phyloP scores from a whole-genome alignment of 2,113 vertebrate species.

The Otolemur garnettii region DNA sequence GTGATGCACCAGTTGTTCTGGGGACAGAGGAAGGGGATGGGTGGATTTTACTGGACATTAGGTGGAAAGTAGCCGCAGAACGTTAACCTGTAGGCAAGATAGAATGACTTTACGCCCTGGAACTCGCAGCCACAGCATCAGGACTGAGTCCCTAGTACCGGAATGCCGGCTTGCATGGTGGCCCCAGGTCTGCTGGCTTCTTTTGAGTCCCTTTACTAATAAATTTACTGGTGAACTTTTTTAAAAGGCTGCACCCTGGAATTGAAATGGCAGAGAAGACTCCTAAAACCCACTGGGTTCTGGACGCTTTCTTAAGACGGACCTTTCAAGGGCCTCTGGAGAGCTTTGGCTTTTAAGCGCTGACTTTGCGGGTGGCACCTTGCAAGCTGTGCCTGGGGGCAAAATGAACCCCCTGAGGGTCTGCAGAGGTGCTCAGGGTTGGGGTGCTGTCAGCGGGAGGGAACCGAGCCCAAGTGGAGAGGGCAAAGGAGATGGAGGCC shows the following conservation, averaged over 20 bases:
- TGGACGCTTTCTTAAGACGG: neutral
- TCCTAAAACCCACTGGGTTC: neutral
- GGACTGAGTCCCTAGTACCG: neutral
- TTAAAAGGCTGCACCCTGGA: neutral
- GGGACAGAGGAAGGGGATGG: accelerated
- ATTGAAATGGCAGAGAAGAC: neutral
- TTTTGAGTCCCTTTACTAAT: too few species aligned
- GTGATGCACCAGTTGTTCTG: neutral
- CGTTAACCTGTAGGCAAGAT: neutral
- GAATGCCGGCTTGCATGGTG: too few species aligned
- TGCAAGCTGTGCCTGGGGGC: neutral
- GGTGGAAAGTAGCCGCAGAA: neutral
- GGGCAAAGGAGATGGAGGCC: neutral
- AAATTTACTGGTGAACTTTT: too few species aligned
- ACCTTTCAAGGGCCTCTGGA: accelerated
- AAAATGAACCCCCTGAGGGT: accelerated
- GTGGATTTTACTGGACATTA: neutral
- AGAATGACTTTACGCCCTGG: neutral
- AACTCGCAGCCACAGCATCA: neutral
- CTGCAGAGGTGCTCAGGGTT: accelerated
- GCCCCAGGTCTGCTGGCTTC: neutral
- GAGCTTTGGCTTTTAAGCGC: neutral
- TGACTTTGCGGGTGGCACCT: too few species aligned
- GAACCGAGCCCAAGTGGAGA: neutral
- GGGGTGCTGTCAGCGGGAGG: neutral